Evolutionary conservation across 2,797 vertebrate species (phyloP).

Genomic region (Semotilus atromaculatus): DNA sequence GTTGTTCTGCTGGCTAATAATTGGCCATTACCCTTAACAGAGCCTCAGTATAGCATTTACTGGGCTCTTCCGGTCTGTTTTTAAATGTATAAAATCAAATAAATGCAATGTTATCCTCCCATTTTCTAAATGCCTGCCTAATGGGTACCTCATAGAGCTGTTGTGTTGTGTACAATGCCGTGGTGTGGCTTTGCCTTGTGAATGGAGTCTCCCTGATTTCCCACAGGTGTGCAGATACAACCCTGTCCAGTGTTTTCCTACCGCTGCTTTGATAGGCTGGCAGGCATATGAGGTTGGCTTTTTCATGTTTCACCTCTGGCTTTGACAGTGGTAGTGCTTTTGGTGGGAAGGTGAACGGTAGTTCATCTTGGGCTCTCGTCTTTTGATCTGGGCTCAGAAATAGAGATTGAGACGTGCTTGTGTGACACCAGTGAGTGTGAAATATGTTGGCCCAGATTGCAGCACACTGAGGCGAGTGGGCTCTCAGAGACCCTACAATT

Average conservation of each 20-base stretch:
- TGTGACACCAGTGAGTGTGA: conserved; percentile 15
- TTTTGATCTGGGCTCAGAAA: conserved; percentile 26
- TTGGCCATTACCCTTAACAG: background rate
- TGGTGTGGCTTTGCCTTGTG: conserved; percentile 1
- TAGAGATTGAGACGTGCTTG: conserved; percentile 40
- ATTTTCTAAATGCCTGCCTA: conserved; percentile 20
- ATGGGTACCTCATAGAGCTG: background rate
- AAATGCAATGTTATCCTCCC: background rate
- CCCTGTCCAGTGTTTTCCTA: conserved; percentile 21
- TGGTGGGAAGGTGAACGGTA: conserved; percentile 22
- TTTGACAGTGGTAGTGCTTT: conserved; percentile 48
- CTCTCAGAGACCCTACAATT: conserved; percentile 12
- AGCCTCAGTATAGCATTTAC: conserved; percentile 1
- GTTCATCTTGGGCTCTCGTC: conserved; percentile 42
- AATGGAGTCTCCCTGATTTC: conserved; percentile 13
- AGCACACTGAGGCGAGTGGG: background rate
- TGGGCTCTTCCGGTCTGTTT: background rate
- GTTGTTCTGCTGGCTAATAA: background rate
- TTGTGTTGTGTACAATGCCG: conserved; percentile 12
- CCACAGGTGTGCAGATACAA: conserved; percentile 24
- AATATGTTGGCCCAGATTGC: conserved; percentile 2
- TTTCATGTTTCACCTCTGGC: conserved; percentile 44
- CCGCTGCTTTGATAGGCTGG: conserved; percentile 17
- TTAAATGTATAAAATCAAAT: background rate
- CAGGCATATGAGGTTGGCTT: conserved; percentile 38